Evolutionary conservation across 2,113 vertebrate genomes (phyloP).

Genomic region (Planiliza haematocheilus): DNA sequence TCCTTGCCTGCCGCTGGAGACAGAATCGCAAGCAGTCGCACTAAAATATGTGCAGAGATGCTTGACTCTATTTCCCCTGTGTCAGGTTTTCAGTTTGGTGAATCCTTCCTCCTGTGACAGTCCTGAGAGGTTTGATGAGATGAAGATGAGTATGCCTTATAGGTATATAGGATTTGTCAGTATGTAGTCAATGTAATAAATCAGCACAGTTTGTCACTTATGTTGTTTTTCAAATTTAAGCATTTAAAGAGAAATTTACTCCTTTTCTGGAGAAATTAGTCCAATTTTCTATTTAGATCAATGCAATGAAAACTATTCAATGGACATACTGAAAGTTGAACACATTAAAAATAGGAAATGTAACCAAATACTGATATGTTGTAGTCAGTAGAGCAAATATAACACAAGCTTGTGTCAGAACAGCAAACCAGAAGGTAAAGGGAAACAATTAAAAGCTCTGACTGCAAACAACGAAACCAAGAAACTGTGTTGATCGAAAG

Average conservation of each 20-base stretch:
- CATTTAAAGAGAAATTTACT: too few relatives aligned
- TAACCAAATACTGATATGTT: too few relatives aligned
- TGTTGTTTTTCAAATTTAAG: too few relatives aligned
- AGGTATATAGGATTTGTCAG: slow-evolving; percentile 17
- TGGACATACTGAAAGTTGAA: too few relatives aligned
- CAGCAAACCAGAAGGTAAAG: too few relatives aligned
- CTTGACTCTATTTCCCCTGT: not conserved
- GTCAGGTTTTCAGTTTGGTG: not conserved
- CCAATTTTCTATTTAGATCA: too few relatives aligned
- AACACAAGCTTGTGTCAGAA: not conserved
- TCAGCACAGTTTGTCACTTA: not conserved
- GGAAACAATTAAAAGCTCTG: not conserved
- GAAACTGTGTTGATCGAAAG: not conserved
- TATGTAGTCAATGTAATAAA: slow-evolving; percentile 1
- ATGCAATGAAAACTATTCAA: too few relatives aligned
- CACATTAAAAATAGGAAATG: too few relatives aligned
- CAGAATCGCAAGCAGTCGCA: not conserved
- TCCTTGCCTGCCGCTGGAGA: slow-evolving; percentile 12
- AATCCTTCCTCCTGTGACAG: not conserved
- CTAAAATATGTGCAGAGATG: slow-evolving; percentile 5
- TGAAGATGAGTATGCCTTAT: slow-evolving; percentile 8
- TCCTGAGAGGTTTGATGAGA: slow-evolving; percentile 6
- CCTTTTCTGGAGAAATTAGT: too few relatives aligned
- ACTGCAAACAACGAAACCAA: not conserved
- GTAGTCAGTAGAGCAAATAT: too few relatives aligned